Evolutionary conservation across 1,140 invertebrate genomes (phyloP), one percentile per base, ranked within the genome.

Genomic region (Pogonomyrmex barbatus): DNA sequence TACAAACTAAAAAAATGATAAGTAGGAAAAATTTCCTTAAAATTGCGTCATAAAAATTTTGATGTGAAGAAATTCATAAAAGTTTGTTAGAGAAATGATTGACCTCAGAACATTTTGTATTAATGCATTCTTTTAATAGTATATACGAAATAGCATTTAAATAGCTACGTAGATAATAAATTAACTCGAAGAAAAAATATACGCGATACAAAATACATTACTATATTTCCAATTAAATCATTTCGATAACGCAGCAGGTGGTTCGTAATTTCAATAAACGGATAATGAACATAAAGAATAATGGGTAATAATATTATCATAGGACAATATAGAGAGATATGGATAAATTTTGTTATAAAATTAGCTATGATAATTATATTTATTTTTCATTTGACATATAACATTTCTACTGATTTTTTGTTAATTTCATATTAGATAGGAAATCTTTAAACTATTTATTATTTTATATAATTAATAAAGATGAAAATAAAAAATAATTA

Each of bases 201-300:
- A 30, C 42, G n/a, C 45, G 6, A 10, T 30, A 47, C 71, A 56
- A 75, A 75, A 56, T 56, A 58, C 42, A 33, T 33, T 75, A 56
- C 24, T 56, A 56, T 56, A 56, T n/a, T n/a, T 14, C 17, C 30
- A 30, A 58, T 75, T 52, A 50, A 78, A 78, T 45, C 52, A 67
- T 47, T 60, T 58, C 78, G 33, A 68, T 82, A 82, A 82, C 63
- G 50, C 47, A 47, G 56, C 54, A 83, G 67, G 67, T 73, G 54
- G 79, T 60, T 83, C 47, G 6, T 68, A 56, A 54, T 83, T 82
- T 71, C 33, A 47, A 58, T 9, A 33, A 47, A 24, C 45, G 17
- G 6, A n/a, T 12, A 62, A 33, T 30, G 5, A 62, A n/a, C 24
- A 12, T 2, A 14, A 6, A 77, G n/a, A 30, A 17, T 33, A 60